phyloP scores from a whole-genome alignment of 1,140 invertebrate species.

The Drosophila serrata region DNA sequence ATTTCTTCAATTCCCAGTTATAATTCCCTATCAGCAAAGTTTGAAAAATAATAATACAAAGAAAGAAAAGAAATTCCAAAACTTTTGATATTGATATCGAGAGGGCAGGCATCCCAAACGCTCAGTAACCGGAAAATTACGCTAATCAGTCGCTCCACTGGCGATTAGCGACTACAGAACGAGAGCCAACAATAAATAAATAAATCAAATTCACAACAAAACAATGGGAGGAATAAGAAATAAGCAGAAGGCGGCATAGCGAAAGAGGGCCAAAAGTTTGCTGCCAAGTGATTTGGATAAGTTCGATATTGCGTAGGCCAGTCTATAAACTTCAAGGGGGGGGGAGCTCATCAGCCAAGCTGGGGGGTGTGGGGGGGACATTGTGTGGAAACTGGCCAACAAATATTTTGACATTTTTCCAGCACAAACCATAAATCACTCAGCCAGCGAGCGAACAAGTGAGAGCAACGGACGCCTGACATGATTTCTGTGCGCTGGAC shows the following conservation, averaged over 20 bases:
- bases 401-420: constrained; percentile 84
- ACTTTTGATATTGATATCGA: constrained; percentile 45
- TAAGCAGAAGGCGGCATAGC: constrained; percentile 14
- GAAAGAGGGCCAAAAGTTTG: constrained; percentile 55
- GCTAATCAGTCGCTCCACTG: constrained; percentile 78
- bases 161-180: constrained; percentile 63
- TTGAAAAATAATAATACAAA: constrained; percentile 32
- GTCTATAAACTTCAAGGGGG: constrained; percentile 26
- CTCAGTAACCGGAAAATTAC: constrained; percentile 71
- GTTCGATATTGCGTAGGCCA: constrained; percentile 67
- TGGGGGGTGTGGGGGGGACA: neutral
- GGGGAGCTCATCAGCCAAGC: constrained; percentile 11
- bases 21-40: constrained; percentile 26
- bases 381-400: constrained; percentile 36
- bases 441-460: constrained; percentile 30
- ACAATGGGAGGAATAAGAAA: constrained; percentile 12
- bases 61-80: neutral
- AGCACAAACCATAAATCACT: constrained; percentile 76
- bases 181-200: constrained; percentile 74
- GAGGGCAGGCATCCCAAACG: constrained; percentile 16
- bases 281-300: constrained; percentile 79
- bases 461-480: constrained; percentile 53
- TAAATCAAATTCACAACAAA: constrained; percentile 72
- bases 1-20: neutral
- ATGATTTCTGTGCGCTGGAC: constrained; percentile 67